Conservation (phyloP, 2,797 vertebrate genomes). For the Limnodromus scolopaceus region DNA sequence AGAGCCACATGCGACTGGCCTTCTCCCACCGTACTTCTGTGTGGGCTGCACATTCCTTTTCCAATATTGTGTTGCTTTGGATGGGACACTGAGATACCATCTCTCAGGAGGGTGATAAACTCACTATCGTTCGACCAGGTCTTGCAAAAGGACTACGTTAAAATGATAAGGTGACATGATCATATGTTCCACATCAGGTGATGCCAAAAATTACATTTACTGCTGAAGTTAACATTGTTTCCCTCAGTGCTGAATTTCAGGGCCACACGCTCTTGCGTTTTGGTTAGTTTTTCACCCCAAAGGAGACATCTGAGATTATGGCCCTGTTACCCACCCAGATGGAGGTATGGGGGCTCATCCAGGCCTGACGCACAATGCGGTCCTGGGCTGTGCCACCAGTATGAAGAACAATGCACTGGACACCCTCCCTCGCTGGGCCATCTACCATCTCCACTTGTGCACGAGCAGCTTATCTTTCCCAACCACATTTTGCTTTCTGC, state of each 20-base stretch:
- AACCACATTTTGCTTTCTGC: constrained; percentile 5
- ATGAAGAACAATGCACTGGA: neutral
- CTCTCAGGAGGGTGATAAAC: neutral
- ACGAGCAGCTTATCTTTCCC: neutral
- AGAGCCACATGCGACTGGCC: neutral
- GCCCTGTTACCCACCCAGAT: neutral
- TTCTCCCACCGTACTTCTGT: neutral
- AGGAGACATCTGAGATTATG: neutral
- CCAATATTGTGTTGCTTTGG: neutral
- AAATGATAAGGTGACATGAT: neutral
- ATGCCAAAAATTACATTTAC: neutral
- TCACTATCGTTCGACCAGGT: neutral
- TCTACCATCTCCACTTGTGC: neutral
- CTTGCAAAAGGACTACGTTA: neutral
- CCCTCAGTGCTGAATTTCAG: neutral
- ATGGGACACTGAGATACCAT: neutral
- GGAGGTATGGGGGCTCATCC: neutral
- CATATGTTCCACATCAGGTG: neutral
- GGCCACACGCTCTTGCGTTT: fast-evolving
- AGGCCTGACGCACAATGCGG: neutral
- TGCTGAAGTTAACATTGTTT: neutral
- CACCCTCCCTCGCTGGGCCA: neutral
- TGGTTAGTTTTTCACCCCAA: neutral
- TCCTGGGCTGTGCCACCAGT: neutral
- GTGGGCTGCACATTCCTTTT: neutral